Evolutionary conservation across 2,888 invertebrate genomes (phyloP), one percentile per base, ranked within the genome.

Genomic region (Xestia c-nigrum): DNA sequence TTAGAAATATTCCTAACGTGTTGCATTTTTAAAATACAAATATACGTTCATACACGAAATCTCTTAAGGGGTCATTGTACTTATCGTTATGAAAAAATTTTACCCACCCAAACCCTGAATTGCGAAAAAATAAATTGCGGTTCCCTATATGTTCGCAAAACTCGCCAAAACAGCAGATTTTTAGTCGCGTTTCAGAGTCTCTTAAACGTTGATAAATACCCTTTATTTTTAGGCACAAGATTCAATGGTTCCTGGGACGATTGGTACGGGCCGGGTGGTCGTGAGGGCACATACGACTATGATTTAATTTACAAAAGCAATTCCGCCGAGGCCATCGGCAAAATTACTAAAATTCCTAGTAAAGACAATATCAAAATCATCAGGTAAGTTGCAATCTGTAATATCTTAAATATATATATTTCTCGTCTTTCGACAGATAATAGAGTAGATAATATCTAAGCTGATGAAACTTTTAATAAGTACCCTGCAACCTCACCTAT

Each of bases 211-310:
- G 31, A 31, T 31, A 31, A 61, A 61, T 10, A 31, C 19, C 7
- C 4, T 24, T 59, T 19, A 59, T 61, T 43, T 90, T 64, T 83
- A 98, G 98, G 99, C 4, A 97, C 98, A 2, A 98, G 97, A 71
- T 98, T 98, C 91, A 95, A 97, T 0, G 98, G 98, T 0, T 90
- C 93, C 0, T 98, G 98, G 98, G 98, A 99, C 95, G 94, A 95
- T 72, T 99, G 99, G 98, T 98, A 98, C 93, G 98, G 98, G 0
- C 98, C 98, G 4, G 96, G 97, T 0, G 98, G 98, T 0, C 97
- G 98, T 47, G 94, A 97, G 24, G 97, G 97, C 1, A 82, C 87
- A 0, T 98, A 98, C 90, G 94, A 98, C 86, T 89, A 97, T 2
- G 94, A 95, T 5, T 88, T 92, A 9, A 95, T 98, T 16, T 89